Base-by-base conservation (phyloP, 2,888 invertebrate genomes). In the Zeuzera pyrina region DNA sequence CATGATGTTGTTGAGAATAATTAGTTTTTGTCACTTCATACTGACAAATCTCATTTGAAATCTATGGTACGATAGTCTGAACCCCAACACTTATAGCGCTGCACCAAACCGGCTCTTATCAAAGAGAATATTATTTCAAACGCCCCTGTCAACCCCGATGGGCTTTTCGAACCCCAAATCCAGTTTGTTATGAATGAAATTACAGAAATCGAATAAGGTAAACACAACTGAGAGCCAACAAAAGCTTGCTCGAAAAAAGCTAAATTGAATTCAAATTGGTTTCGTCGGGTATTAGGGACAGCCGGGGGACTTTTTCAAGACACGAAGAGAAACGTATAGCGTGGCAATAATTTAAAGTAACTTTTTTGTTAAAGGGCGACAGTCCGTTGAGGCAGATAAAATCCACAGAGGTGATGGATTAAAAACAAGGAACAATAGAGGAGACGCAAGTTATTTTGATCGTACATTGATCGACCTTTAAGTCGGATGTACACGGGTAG, bases 231-330 rank as follows among this genome's bases (percentile, higher is more conserved):
- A 71, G 76, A 73, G 73, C 70, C 77, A 79, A 83, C 83, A 83
- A 81, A 83, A 79, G 81, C 76, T 76, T 71, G 76, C 59, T 65
- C 68, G 68, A 78, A 81, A 83, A 81, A 79, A 78, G 66, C 81
- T 74, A 81, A 83, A 81, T 83, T 81, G 81, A 83, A 83, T 83
- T 83, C 79, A 83, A 83, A 81, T 83, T 81, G 79, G 79, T 79
- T 81, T 77, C 77, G 81, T 76, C 65, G 81, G 66, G 76, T 74
- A 81, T 83, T 79, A 78, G 74, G 73, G 67, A 72, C 70, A 63
- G 74, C 78, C 77, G 62, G 71, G 78, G 78, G 77, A 72, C 66
- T 59, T 60, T 61, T 72, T 64, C 57, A 71, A 78, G 79, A 73
- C 52, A 65, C 51, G 50, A 45, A 57, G 52, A 57, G 62, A 57